Evolutionary conservation across 2,113 vertebrate species (phyloP).

Genomic region (Microcebus griseorufus): DNA sequence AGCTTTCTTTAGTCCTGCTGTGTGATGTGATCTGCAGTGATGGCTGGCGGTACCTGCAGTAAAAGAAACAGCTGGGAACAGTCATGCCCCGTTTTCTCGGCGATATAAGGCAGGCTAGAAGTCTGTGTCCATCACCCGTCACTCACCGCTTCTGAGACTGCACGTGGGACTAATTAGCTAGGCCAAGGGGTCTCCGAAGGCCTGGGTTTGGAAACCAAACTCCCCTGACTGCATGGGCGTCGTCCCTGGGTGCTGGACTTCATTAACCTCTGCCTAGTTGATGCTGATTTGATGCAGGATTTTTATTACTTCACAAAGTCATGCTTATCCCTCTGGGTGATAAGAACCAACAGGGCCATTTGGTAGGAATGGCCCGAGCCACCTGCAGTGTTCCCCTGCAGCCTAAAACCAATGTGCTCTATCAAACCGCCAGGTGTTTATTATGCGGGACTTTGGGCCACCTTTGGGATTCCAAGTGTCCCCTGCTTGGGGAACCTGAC

Average conservation of each 20-base stretch:
- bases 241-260: background rate
- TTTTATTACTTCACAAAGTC: background rate
- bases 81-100: constrained; percentile 66
- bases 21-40: constrained; percentile 70
- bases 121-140: constrained; percentile 61
- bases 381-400: background rate
- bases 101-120: constrained; percentile 58
- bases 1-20: constrained; percentile 51
- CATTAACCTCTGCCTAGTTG: background rate
- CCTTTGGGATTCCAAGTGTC: background rate
- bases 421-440: background rate
- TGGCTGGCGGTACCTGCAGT: constrained; percentile 54
- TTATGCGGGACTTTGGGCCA: background rate
- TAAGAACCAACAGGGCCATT: background rate
- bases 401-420: background rate
- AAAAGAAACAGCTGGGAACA: constrained; percentile 74
- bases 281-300: background rate
- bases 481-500: background rate
- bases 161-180: constrained; percentile 60
- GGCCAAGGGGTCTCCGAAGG: constrained; percentile 1
- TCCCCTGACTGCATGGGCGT: background rate
- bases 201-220: constrained; percentile 25
- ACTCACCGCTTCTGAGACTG: constrained; percentile 66
- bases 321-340: background rate
- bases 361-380: background rate